These are phyloP conservation scores for Neodiprion lecontei DNA, from an alignment of 1,140 invertebrate species.

Conservation along the genomic window DNA sequence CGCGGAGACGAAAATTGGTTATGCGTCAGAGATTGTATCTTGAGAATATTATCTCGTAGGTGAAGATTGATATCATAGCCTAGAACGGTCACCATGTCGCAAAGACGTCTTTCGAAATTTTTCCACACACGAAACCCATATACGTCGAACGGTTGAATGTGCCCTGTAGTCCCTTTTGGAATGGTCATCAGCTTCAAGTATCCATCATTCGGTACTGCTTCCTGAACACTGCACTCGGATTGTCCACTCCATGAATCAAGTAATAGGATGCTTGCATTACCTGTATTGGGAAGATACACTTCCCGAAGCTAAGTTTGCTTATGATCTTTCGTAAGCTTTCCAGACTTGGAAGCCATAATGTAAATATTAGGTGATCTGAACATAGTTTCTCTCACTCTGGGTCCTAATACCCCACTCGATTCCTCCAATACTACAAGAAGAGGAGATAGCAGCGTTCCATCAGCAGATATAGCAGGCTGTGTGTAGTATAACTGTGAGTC, in stretches of 20 bases:
- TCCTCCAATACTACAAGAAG: not conserved
- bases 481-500: not conserved
- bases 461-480: not conserved
- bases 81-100: not conserved
- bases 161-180: not conserved
- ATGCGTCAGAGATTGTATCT: conserved; percentile 28
- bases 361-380: not conserved
- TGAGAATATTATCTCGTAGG: not conserved
- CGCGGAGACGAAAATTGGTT: conserved; percentile 27
- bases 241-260: not conserved
- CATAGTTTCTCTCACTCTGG: not conserved
- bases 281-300: not conserved
- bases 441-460: not conserved
- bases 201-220: not conserved
- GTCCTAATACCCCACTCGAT: not conserved
- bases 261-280: not conserved
- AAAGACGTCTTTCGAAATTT: not conserved
- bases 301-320: not conserved
- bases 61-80: not conserved
- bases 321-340: not conserved
- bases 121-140: not conserved
- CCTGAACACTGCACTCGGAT: not conserved
- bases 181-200: not conserved
- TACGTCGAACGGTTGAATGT: not conserved
- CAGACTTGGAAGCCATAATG: not conserved